phyloP scores from a whole-genome alignment of 2,113 vertebrate species.

The Phoxinus phoxinus region DNA sequence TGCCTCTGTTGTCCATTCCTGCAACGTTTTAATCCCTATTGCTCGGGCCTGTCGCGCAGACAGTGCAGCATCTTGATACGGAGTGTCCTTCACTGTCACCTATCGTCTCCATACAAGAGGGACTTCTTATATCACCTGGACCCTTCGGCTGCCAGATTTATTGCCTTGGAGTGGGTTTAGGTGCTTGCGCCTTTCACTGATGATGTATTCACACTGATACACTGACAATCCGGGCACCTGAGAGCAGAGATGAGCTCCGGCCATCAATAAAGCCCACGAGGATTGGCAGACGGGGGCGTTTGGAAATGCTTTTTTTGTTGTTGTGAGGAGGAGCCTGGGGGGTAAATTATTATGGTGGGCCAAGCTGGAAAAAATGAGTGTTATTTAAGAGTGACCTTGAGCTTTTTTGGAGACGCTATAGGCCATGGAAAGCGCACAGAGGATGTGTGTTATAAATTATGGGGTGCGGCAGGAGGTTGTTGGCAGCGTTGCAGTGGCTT shows the following conservation, averaged over 20 bases:
- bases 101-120: conserved; percentile 72
- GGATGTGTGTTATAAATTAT: conserved; percentile 49
- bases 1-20: conserved; percentile 47
- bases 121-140: conserved; percentile 67
- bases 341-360: conserved; percentile 49
- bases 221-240: conserved; percentile 60
- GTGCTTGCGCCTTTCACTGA: conserved; percentile 65
- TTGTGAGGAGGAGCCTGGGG: conserved; percentile 19
- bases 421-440: neutral
- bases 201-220: conserved; percentile 76
- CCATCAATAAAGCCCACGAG: conserved; percentile 68
- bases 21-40: conserved; percentile 54
- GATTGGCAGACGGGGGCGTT: conserved; percentile 44
- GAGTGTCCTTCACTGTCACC: conserved; percentile 76
- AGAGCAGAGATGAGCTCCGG: conserved; percentile 69
- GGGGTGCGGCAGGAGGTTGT: conserved; percentile 12
- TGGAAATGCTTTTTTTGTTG: conserved; percentile 26
- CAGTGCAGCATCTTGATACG: conserved; percentile 69
- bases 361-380: conserved; percentile 37
- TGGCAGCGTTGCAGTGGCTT: conserved; percentile 9
- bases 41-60: conserved; percentile 55
- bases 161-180: conserved; percentile 69
- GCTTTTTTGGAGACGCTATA: conserved; percentile 44
- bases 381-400: conserved; percentile 62
- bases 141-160: conserved; percentile 75